Evolutionary conservation across 2,888 invertebrate genomes (phyloP).

Genomic region (Apoderus coryli): DNA sequence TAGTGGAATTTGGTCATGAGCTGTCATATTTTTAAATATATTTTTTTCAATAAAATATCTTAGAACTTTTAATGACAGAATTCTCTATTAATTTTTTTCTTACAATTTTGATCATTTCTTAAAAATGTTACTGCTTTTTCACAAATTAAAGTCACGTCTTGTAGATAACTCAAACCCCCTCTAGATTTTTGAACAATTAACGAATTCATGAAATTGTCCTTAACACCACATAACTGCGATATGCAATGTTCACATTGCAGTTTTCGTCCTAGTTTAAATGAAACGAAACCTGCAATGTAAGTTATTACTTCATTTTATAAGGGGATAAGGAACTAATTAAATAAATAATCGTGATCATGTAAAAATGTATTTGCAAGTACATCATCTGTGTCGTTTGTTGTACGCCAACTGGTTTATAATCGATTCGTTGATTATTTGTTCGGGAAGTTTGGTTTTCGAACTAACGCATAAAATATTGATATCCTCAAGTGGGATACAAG

Average conservation of each 20-base stretch:
- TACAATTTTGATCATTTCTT: too few relatives aligned
- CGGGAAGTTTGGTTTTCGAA: slow-evolving; percentile 12
- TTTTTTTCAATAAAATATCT: too few relatives aligned
- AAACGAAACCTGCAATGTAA: slow-evolving; percentile 11
- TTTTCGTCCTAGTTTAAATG: slow-evolving; percentile 10
- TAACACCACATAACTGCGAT: slow-evolving; percentile 7
- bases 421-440: slow-evolving; percentile 12
- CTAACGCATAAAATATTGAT: slow-evolving; percentile 13
- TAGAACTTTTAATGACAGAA: too few relatives aligned
- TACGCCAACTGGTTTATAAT: slow-evolving; percentile 8
- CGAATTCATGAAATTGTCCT: slow-evolving; percentile 9
- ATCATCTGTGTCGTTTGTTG: too few relatives aligned
- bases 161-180: slow-evolving; percentile 10
- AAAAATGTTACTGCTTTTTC: slow-evolving; percentile 6
- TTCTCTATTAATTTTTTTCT: too few relatives aligned
- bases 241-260: slow-evolving; percentile 12
- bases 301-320: slow-evolving; percentile 10
- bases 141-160: slow-evolving; percentile 9
- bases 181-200: slow-evolving; percentile 7
- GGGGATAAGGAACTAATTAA: slow-evolving; percentile 10
- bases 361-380: slow-evolving; percentile 7
- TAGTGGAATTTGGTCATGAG: too few relatives aligned
- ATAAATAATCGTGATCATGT: slow-evolving; percentile 6
- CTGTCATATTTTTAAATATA: too few relatives aligned
- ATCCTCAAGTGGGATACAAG: slow-evolving; percentile 12